Evolutionary conservation across 2,113 vertebrate species (phyloP).

Genomic region (Nicator chloris): DNA sequence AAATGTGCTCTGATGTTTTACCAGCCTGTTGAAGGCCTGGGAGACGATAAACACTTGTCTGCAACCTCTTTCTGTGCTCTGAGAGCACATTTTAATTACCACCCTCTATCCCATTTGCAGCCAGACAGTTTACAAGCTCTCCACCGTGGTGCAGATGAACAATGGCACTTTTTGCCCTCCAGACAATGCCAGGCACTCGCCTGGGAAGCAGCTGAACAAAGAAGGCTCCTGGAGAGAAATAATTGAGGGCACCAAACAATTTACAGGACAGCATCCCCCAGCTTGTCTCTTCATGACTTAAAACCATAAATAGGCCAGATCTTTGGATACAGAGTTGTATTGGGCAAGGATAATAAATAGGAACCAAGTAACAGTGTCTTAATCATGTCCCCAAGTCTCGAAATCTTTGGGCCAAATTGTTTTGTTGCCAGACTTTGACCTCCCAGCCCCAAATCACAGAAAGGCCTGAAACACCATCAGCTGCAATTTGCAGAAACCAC

Average conservation of each 20-base stretch:
- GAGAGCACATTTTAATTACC: conserved; percentile 41
- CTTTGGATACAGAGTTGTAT: neutral
- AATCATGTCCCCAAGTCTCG: neutral
- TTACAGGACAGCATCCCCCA: neutral
- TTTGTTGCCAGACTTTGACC: neutral
- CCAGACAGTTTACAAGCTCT: conserved; percentile 9
- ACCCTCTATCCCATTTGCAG: conserved; percentile 8
- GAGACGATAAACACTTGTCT: conserved; percentile 15
- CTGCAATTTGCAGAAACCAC: neutral
- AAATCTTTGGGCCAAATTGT: neutral
- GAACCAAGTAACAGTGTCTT: neutral
- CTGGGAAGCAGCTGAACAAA: neutral
- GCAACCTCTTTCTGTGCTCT: neutral
- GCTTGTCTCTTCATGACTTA: neutral
- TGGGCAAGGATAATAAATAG: neutral
- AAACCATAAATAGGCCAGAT: neutral
- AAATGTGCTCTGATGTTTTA: conserved; percentile 2
- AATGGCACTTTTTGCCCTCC: neutral
- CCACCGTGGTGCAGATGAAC: neutral
- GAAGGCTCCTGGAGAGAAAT: neutral
- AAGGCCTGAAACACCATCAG: neutral
- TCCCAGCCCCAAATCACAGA: neutral
- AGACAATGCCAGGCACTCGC: neutral
- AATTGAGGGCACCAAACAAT: conserved; percentile 1
- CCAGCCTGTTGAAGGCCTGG: neutral